A percentile compares a stretch with the other conserved stretches of the same genome.
phyloP scores from a whole-genome alignment of 2,797 vertebrate species.

The Hirundo rustica region DNA sequence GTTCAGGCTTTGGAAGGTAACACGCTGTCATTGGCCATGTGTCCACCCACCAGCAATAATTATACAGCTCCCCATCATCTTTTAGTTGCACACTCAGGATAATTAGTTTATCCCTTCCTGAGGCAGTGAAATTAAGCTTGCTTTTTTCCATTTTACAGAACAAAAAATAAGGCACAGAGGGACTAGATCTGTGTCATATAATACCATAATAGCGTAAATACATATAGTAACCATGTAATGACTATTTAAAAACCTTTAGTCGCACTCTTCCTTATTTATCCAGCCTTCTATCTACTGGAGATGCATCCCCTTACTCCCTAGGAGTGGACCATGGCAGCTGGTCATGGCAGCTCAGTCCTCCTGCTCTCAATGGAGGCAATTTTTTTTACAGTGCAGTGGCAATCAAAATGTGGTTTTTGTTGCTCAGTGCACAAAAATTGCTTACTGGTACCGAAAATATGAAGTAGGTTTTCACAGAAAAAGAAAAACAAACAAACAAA shows the following conservation, averaged over 20 bases:
- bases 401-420: background rate
- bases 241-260: background rate
- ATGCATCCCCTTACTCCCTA: background rate
- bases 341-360: background rate
- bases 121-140: background rate
- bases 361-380: background rate
- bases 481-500: background rate
- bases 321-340: background rate
- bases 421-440: background rate
- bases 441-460: background rate
- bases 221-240: background rate
- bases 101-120: background rate
- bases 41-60: background rate
- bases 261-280: background rate
- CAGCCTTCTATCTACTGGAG: background rate
- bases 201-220: background rate
- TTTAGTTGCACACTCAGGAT: background rate
- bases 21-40: background rate
- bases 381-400: conserved; percentile 6
- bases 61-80: background rate
- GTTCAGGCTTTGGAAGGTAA: background rate
- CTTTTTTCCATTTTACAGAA: background rate
- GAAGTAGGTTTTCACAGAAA: background rate
- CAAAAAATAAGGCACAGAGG: background rate
- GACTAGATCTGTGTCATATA: background rate